Conservation (phyloP, 2,113 vertebrate genomes). For the Camelus dromedarius region DNA sequence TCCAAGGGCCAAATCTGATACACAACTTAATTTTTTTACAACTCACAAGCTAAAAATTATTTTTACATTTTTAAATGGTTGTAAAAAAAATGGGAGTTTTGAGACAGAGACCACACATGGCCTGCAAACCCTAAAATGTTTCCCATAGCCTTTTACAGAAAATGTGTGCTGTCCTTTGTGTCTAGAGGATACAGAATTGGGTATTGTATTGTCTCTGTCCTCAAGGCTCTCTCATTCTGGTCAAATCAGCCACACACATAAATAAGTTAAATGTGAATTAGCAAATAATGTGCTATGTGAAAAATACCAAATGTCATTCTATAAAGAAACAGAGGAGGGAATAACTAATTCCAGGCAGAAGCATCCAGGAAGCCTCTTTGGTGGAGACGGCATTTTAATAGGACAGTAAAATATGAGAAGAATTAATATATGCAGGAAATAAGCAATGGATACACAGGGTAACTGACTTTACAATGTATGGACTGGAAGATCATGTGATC, state of each 20-base stretch:
- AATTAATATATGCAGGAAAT: conserved; percentile 22
- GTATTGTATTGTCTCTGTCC: background rate
- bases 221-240: background rate
- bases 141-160: background rate
- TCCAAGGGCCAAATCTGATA: background rate
- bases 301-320: conserved; percentile 22
- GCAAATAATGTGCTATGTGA: background rate
- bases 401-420: background rate
- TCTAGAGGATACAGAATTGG: background rate
- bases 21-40: background rate
- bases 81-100: background rate
- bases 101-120: background rate
- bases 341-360: background rate
- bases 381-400: conserved; percentile 11
- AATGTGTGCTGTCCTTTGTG: background rate
- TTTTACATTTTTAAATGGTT: conserved; percentile 18
- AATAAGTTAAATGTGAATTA: conserved; percentile 1
- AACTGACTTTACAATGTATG: background rate
- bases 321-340: background rate
- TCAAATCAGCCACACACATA: background rate
- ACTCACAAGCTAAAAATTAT: background rate
- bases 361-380: background rate
- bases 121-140: background rate
- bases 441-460: background rate
- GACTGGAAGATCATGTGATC: background rate